Evolutionary conservation across 2,888 invertebrate genomes (phyloP).

Genomic region (Drosophila flavopinicola): DNA sequence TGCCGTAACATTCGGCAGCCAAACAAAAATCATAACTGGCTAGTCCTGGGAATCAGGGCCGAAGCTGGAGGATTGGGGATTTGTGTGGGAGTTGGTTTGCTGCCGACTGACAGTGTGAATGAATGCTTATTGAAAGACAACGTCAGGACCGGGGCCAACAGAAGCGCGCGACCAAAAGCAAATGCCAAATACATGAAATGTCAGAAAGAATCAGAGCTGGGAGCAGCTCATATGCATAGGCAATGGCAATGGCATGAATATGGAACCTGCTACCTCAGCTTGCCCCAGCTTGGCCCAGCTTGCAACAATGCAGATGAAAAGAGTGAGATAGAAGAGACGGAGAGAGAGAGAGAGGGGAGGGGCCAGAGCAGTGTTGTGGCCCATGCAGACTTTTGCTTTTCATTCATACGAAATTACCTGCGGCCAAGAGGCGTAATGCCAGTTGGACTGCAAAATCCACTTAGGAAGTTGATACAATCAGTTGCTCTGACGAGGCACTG

Average conservation of each 20-base stretch:
- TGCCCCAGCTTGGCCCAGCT: conserved; percentile 5
- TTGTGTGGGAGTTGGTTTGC: conserved; percentile 16
- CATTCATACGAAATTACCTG: conserved; percentile 81
- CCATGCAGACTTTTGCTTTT: conserved; percentile 72
- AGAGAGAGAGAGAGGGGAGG: background rate
- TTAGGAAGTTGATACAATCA: conserved; percentile 81
- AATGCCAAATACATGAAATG: conserved; percentile 34
- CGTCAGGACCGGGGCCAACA: conserved; percentile 20
- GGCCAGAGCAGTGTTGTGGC: conserved; percentile 19
- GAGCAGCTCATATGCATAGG: conserved; percentile 55
- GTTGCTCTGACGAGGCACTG: conserved; percentile 65
- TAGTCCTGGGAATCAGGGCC: conserved; percentile 2
- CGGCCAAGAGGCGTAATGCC: conserved; percentile 80
- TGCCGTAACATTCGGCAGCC: conserved; percentile 34
- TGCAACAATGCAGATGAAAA: conserved; percentile 16
- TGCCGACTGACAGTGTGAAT: conserved; percentile 39
- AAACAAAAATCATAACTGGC: conserved; percentile 54
- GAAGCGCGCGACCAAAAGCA: conserved; percentile 28
- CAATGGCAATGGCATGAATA: conserved; percentile 51
- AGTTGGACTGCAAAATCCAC: conserved; percentile 80
- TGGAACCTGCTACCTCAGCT: conserved; percentile 8
- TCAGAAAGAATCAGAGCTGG: conserved; percentile 34
- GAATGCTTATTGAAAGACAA: conserved; percentile 63
- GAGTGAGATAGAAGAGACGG: background rate
- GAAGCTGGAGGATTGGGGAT: conserved; percentile 10